Base-by-base conservation (phyloP, 2,797 vertebrate species). In the Thalassophryne amazonica region DNA sequence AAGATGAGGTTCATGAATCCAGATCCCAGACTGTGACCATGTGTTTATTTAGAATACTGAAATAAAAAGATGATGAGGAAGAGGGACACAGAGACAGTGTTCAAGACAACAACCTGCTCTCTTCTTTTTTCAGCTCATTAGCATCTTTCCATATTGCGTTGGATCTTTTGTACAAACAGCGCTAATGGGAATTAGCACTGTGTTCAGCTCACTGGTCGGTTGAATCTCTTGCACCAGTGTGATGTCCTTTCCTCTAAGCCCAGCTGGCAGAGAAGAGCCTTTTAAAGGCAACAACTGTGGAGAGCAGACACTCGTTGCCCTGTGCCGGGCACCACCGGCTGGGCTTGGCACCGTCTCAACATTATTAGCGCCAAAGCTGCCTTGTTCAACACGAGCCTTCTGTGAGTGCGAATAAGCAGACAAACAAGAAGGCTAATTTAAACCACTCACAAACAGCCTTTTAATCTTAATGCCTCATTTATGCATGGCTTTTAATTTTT, bases 271-370 rank as follows among this genome's bases (percentile, higher is more conserved):
- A 66, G 53, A 50, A 61, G 67, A 70, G 75, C 69, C 73, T 84
- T 85, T 85, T 84, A 79, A 83, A 87, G 82, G 74, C 78, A 54
- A 65, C 68, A 27, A 82, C 85, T 81, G 80, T 83, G 78, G 72
- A 83, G 82, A 85, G 85, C 80, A 83, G 85, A 87, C 85, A 87
- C 82, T 84, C 64, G 66, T 56, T 79, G 82, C 84, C 85, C 85
- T 85, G 81, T 85, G 80, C 83, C 40, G 82, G 76, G 53, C 81
- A 78, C 69, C 85, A 81, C 83, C 86, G 86, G 80, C 85, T 87
- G 85, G 83, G 81, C 82, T 76, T 86, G 86, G 85, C 84, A 72
- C 78, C 61, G 71, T 78, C 55, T 85, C 82, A 83, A 78, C 81
- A 76, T 84, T 86, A 86, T 87, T 86, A 87, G 81, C 82, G 71